Evolutionary conservation across 2,888 invertebrate species (phyloP), one percentile per base, ranked within the genome.

Genomic region (Drosophila setosimentum): DNA sequence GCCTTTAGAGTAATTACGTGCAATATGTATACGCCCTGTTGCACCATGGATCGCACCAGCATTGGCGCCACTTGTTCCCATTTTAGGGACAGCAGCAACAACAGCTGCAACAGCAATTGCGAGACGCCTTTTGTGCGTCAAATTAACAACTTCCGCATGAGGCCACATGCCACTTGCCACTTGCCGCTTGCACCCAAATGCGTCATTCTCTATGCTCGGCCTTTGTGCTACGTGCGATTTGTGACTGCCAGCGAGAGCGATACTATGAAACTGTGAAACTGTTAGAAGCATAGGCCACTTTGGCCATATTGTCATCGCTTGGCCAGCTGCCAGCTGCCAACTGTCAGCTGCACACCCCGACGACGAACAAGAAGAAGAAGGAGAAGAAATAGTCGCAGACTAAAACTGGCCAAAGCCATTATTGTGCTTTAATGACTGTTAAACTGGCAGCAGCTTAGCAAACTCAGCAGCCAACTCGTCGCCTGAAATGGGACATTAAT

Each of bases 141-240:
- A 90, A 87, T 87, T 90, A 87, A 87, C 90, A 90, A 89, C 87
- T 90, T 87, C 86, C 86, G 86, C 89, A 90, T 87, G 85, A 84
- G 87, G 87, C 89, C 89, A 83, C 90, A 79, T 89, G 89, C 80
- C 90, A 87, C 90, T 89, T 55, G 87, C 89, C 89, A 77, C 89
- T 79, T 89, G 89, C 77, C 84, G 84, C 85, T 89, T 87, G 86
- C 87, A 87, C 89, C 87, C 82, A 78, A 90, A 87, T 87, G 90
- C 89, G 89, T 87, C 90, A 90, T 90, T 87, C 84, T 80, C 82
- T 83, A 73, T 83, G 86, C 76, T 62, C 24, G 16, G 57, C 85
- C 81, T 83, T 84, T 83, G 77, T 89, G 50, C 59, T 48, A 40
- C 5, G 33, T 55, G 55, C n/a, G 55, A 55, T 37, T 40, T 55